Evolutionary conservation across 2,888 invertebrate species (phyloP).

Genomic region (Leptodirus hochenwartii): DNA sequence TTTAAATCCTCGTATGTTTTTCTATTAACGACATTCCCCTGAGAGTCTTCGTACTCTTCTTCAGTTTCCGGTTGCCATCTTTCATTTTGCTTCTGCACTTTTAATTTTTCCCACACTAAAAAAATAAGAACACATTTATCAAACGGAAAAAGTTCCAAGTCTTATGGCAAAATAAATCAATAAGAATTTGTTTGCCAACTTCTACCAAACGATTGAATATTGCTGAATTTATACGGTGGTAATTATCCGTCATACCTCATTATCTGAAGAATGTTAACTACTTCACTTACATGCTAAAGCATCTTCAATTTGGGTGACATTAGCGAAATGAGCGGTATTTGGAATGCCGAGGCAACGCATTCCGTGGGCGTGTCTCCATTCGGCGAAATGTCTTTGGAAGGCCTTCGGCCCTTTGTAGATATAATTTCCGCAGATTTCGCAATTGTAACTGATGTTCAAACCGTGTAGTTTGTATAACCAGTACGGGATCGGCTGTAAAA

Average conservation of each 20-base stretch:
- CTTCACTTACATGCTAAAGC: conserved; percentile 73
- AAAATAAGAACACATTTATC: conserved; percentile 15
- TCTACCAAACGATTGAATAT: too few relatives aligned
- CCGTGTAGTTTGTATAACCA: conserved; percentile 99
- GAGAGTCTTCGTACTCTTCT: conserved; percentile 97
- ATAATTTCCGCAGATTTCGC: conserved; percentile 98
- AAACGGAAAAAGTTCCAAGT: background rate
- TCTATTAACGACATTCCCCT: conserved; percentile 95
- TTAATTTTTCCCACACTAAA: conserved; percentile 93
- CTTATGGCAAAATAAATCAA: background rate
- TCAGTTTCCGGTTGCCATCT: conserved; percentile 93
- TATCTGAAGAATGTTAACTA: too few relatives aligned
- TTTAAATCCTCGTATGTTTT: conserved; percentile 98
- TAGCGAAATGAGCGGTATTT: conserved; percentile 99
- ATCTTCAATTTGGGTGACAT: conserved; percentile 97
- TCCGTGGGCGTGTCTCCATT: conserved; percentile 78
- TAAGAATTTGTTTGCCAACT: too few relatives aligned
- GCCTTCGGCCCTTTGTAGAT: conserved; percentile 98
- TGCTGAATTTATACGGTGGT: too few relatives aligned
- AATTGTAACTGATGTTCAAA: conserved; percentile 94
- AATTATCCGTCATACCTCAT: too few relatives aligned
- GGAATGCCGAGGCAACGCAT: conserved; percentile 99
- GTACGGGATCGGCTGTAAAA: conserved; percentile 57
- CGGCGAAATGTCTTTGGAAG: conserved; percentile 97
- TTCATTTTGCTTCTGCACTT: conserved; percentile 86